Conservation (phyloP, 2,797 vertebrate species). For the Paramormyrops hopkinsi region DNA sequence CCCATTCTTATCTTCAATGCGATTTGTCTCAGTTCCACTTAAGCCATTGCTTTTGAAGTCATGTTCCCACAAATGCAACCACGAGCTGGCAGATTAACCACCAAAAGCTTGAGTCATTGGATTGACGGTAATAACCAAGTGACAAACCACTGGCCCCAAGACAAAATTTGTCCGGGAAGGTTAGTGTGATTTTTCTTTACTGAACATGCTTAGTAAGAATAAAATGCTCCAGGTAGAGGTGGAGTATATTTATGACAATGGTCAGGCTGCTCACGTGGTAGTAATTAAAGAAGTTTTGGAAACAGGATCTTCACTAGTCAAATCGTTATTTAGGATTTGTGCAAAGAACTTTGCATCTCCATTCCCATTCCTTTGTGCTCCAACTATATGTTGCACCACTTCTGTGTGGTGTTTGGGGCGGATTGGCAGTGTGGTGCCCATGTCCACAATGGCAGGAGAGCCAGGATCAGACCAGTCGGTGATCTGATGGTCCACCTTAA, state of each 20-base stretch:
- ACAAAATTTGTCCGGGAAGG: not conserved
- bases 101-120: not conserved
- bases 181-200: not conserved
- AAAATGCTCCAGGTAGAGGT: slow-evolving; percentile 28
- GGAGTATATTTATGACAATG: slow-evolving; percentile 38
- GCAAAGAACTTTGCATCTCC: slow-evolving; percentile 41
- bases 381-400: slow-evolving; percentile 39
- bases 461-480: slow-evolving; percentile 51
- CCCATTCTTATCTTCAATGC: slow-evolving; percentile 3
- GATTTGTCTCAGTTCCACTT: slow-evolving; percentile 16
- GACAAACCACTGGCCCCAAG: not conserved
- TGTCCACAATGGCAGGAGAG: slow-evolving; percentile 63
- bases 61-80: not conserved
- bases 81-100: not conserved
- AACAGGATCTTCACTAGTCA: not conserved
- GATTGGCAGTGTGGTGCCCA: slow-evolving; percentile 51
- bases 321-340: not conserved
- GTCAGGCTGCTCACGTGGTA: slow-evolving; percentile 26
- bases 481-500: slow-evolving; percentile 41
- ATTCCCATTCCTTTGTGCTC: slow-evolving; percentile 44
- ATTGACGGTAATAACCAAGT: not conserved
- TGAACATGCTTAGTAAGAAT: not conserved
- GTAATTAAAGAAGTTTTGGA: slow-evolving; percentile 35
- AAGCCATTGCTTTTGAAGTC: slow-evolving; percentile 1
- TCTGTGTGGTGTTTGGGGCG: slow-evolving; percentile 49